Base-by-base conservation (phyloP, 2,113 vertebrate species). In the Gobius niger region DNA sequence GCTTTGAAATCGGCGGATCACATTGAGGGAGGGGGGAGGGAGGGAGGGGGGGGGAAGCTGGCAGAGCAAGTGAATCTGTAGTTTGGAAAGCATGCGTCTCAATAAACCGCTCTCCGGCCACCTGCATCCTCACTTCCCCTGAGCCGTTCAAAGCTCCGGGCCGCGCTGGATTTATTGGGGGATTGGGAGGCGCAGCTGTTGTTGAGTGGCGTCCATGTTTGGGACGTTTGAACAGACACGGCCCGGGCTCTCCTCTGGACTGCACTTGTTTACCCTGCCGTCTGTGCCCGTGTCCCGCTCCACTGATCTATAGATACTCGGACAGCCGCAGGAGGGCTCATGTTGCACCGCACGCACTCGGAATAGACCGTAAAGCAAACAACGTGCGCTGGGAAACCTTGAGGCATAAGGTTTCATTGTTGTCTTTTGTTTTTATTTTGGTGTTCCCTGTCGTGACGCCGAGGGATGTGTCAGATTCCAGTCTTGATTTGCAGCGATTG, bases 281-380 rank as follows among this genome's bases (percentile, higher is more conserved):
- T 82, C 86, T 83, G 52, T 19, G 86, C 70, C 73, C 82, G 70
- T 47, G 79, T 16, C 70, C 81, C 68, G 65, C 68, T 78, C 75
- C 59, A 14, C 76, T 78, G 64, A 87, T 86, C 87, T 88, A 85
- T 88, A 89, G 89, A 89, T 84, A 86, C 88, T 75, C 61, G 0
- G 68, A 80, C 59, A 15, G 80, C 90, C 87, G 44, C 89, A 87
- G 76, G 24, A 81, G 80, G 81, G 83, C 54, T 89, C 82, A 19
- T 75, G 80, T 91, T 88, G 73, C 89, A 80, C 82, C 84, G 41
- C 84, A 73, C 54, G 52, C 70, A 66, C 88, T 87, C 79, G 81
- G 88, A 91, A 91, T 90, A 91, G 88, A 85, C 71, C 49, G 54
- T 73, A 89, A 88, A 86, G 67, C 80, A 91, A 91, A 90, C 89